Conservation (phyloP, 1,140 invertebrate species). For the Brachionus koreanus region DNA sequence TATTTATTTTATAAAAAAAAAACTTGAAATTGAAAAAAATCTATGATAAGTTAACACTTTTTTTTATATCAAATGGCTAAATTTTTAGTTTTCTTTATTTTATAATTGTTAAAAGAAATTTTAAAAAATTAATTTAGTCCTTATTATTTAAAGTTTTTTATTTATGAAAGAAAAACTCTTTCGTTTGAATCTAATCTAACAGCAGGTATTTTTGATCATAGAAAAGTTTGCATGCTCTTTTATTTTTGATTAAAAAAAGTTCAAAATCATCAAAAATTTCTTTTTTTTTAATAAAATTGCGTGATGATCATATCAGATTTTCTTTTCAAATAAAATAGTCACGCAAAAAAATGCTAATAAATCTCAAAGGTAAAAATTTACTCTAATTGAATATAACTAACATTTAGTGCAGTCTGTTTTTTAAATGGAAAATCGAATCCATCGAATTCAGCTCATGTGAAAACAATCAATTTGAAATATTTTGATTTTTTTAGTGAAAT, state of each 20-base stretch:
- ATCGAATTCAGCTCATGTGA: conserved; percentile 3
- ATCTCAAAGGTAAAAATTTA: neutral
- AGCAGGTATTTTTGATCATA: neutral
- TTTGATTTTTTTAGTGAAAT: neutral
- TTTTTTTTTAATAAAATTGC: neutral
- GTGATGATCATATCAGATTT: neutral
- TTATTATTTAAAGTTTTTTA: too few species aligned
- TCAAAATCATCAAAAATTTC: neutral
- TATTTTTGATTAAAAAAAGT: neutral
- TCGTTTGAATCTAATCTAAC: neutral
- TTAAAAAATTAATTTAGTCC: too few species aligned
- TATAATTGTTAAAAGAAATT: too few species aligned
- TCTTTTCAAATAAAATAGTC: neutral
- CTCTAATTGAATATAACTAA: neutral
- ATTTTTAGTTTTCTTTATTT: too few species aligned
- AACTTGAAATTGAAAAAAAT: too few species aligned
- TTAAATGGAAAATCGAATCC: neutral
- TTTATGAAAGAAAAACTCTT: too few species aligned
- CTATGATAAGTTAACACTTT: too few species aligned
- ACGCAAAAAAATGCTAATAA: neutral
- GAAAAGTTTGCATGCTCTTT: neutral
- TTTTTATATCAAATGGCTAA: too few species aligned
- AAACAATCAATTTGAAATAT: conserved; percentile 17
- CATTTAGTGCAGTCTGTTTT: neutral
- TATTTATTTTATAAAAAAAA: too few species aligned